Evolutionary conservation across 2,888 invertebrate species (phyloP).

Genomic region (Caenorhabditis doughertyi): DNA sequence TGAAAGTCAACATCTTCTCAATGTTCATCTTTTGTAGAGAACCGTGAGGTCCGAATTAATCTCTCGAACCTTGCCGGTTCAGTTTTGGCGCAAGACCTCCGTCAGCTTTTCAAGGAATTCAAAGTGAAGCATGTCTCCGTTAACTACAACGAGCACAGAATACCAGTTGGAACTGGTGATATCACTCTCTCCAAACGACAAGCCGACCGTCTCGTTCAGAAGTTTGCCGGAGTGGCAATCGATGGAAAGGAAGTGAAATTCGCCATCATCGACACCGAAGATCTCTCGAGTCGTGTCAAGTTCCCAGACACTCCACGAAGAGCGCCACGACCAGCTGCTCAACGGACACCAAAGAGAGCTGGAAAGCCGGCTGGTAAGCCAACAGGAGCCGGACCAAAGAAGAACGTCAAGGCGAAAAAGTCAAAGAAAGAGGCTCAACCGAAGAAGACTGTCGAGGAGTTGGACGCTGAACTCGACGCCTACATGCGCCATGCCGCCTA

Average conservation of each 20-base stretch:
- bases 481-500: conserved; percentile 33
- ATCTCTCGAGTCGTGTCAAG: conserved; percentile 27
- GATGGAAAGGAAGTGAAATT: conserved; percentile 49
- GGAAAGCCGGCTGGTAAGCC: background rate
- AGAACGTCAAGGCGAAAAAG: conserved; percentile 8
- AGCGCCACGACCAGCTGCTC: background rate
- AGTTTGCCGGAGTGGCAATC: conserved; percentile 64
- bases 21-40: conserved; percentile 9
- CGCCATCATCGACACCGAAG: conserved; percentile 17
- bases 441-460: conserved; percentile 50
- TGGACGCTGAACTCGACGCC: conserved; percentile 62
- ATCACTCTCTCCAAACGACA: conserved; percentile 60
- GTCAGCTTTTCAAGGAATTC: conserved; percentile 66
- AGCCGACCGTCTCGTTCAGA: conserved; percentile 50
- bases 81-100: conserved; percentile 62
- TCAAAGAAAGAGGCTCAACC: conserved; percentile 16
- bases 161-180: conserved; percentile 67
- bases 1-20: background rate
- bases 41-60: conserved; percentile 62
- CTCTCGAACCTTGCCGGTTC: conserved; percentile 64
- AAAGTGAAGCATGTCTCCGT: conserved; percentile 60
- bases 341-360: conserved; percentile 2
- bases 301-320: conserved; percentile 20
- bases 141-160: conserved; percentile 64
- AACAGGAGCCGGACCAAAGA: background rate